A percentile compares a stretch with the other conserved stretches of the same genome.
Evolutionary conservation across 2,797 vertebrate genomes (phyloP).

Genomic region (Onychomys leucogaster): DNA sequence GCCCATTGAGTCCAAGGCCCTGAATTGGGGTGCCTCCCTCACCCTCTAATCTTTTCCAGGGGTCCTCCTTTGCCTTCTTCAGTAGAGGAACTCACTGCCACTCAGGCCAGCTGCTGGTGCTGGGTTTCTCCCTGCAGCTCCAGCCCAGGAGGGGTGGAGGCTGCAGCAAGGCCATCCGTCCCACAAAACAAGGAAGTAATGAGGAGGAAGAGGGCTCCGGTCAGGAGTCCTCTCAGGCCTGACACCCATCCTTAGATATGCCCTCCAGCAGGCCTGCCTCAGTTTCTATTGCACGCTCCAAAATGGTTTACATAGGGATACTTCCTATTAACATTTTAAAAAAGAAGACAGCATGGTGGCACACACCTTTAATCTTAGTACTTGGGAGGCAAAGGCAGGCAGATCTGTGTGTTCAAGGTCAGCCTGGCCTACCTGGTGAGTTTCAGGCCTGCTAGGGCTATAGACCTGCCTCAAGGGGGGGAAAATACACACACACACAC

Average conservation of each 20-base stretch:
- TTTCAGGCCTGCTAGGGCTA: neutral
- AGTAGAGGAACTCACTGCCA: neutral
- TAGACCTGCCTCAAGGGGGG: neutral
- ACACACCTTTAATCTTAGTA: neutral
- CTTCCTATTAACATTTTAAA: neutral
- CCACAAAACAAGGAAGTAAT: neutral
- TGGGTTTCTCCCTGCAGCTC: neutral
- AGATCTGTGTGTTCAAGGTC: neutral
- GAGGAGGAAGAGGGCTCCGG: neutral
- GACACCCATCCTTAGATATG: fast-evolving
- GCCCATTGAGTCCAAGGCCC: neutral
- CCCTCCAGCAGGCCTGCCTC: neutral
- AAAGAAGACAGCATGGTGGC: neutral
- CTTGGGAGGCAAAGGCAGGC: neutral
- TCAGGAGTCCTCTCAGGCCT: neutral
- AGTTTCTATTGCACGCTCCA: neutral
- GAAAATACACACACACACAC: too few species aligned
- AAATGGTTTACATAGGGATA: neutral
- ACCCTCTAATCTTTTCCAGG: neutral
- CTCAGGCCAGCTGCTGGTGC: neutral
- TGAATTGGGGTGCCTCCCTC: fast-evolving
- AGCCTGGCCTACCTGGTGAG: neutral
- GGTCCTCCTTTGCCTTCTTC: neutral
- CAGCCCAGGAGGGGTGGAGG: neutral
- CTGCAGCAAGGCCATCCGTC: neutral